Base-by-base conservation (phyloP, 2,888 invertebrate genomes). In the Patella depressa region DNA sequence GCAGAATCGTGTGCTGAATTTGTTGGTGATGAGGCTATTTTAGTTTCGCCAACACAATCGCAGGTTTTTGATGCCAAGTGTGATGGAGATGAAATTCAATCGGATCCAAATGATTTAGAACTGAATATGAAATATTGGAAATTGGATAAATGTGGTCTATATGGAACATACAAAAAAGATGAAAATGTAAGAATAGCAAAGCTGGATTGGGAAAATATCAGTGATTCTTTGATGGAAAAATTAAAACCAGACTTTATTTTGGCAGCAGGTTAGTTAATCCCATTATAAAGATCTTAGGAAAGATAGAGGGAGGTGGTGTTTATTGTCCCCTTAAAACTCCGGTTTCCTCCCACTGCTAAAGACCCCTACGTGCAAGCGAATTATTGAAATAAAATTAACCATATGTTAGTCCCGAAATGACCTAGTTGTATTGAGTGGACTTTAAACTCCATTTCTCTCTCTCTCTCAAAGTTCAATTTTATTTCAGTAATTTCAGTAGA, bases 201-300 rank as follows among this genome's bases (percentile, higher is more conserved):
- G 65, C 82, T 89, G 19, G 87, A 89, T 80, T 89, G 89, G 89
- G 86, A 88, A 57, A 78, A 83, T 69, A 65, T 81, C 2, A 81
- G 82, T 70, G 76, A 81, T 2, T 75, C 75, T n/a, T 24, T 85
- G 17, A 72, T 84, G 34, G 77, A 83, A n/a, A 78, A 78, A 29
- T 73, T 87, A 24, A 78, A 79, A 45, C 82, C 85, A 24, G 89
- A 89, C 77, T 79, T 89, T 15, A 84, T 89, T 53, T 75, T 89
- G 45, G 89, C 88, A 57, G 88, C 89, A 84, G 89, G 89, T 88
- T 71, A 76, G 81, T 74, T 65, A 19, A 65, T 17, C 0, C 45
- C 45, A 9, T 45, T 45, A 45, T 45, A 45, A 9, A 45, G 45
- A 45, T 12, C 24, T 2, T 2, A 14, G 2, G 17, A 34, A 17